Base-by-base conservation (phyloP, 2,113 vertebrate species). In the Sceloporus undulatus region DNA sequence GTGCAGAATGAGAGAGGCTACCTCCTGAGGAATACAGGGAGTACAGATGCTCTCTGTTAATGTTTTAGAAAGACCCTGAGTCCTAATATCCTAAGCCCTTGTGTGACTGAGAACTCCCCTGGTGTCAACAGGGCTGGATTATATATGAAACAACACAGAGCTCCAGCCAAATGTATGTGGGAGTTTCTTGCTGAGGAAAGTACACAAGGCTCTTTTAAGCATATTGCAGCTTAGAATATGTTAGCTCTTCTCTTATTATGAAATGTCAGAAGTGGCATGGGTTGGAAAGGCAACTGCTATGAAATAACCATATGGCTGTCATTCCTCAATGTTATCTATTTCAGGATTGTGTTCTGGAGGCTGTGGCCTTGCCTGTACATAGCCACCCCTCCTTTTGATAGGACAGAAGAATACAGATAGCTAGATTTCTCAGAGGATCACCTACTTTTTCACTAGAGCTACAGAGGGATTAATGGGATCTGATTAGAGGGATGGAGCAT, bases 11-110 rank as follows among this genome's bases (percentile, higher is more conserved):
- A n/a, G 16, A 54, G 42, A 48, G 42, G 42, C 42, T 48, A 48
- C 42, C n/a, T 14, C 16, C 8, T 18, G 5, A 13, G 14, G 42
- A 54, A 40, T 29, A 48, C 42, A 48, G 42, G 42, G 42, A 48
- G 6, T 48, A 38, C 34, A 23, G 65, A 85, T 2, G 52, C 71
- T 62, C 48, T 25, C 81, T 56, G 34, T 34, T 84, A 34, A 34
- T 34, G 25, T 56, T 73, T 74, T 34, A 34, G 56, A 84, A 74
- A 74, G 68, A n/a, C 6, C 38, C 68, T 73, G 27, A 54, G 70
- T 54, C 82, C n/a, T 85, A 13, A 59, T 85, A 74, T 85, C 25
- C 21, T 38, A 84, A 59, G 83, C 70, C n/a, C 62, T 82, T 82
- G 62, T 11, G 2, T 74, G 52, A 11, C 3, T 85, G 70, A 52